phyloP scores from a whole-genome alignment of 2,113 vertebrate genomes.

The Entomyzon cyanotis region DNA sequence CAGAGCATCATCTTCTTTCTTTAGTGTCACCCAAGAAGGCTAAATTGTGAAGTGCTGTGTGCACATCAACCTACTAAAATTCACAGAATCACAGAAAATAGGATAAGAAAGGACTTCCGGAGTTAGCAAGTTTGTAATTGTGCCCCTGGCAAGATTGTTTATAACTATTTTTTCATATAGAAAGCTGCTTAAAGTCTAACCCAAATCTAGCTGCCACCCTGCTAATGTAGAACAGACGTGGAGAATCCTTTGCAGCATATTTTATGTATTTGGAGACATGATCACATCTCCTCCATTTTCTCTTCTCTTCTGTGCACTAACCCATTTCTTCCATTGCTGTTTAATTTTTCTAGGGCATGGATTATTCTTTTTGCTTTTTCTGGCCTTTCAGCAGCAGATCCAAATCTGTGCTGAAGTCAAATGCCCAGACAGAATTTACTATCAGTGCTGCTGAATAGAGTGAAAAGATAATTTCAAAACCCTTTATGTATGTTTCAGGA shows the following conservation, averaged over 20 bases:
- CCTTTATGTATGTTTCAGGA: constrained; percentile 8
- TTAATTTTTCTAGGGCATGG: background rate
- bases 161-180: background rate
- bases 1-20: background rate
- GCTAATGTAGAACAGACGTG: background rate
- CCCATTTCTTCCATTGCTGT: background rate
- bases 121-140: background rate
- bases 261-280: background rate
- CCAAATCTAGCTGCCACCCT: background rate
- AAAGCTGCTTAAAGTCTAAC: constrained; percentile 18
- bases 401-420: constrained; percentile 21
- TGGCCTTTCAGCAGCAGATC: constrained; percentile 6
- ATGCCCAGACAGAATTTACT: background rate
- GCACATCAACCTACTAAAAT: background rate
- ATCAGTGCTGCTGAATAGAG: background rate
- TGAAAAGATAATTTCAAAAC: constrained; percentile 23
- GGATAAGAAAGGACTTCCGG: background rate
- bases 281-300: background rate
- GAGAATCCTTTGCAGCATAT: background rate
- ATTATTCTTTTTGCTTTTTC: constrained; percentile 19
- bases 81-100: background rate
- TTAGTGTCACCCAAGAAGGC: background rate
- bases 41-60: background rate
- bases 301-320: background rate
- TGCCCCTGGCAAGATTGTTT: background rate